These are phyloP conservation scores for Calameuta pallipes DNA, from an alignment of 2,888 invertebrate genomes.

Conservation along the genomic window DNA sequence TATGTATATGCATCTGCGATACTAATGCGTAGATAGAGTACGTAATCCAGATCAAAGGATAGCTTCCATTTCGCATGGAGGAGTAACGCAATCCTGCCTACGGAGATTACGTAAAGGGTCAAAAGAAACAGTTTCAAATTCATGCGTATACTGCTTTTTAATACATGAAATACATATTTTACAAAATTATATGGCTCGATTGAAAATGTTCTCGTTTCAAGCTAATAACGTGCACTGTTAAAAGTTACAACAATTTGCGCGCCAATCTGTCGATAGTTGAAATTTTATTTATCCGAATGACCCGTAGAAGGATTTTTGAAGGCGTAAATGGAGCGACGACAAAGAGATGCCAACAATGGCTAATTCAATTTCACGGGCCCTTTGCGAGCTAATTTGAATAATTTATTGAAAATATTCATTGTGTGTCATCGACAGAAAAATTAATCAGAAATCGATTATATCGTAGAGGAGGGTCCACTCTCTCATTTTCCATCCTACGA, in stretches of 20 bases:
- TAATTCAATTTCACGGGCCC: slow-evolving; percentile 46
- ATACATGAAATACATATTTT: neutral
- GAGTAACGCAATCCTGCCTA: slow-evolving; percentile 23
- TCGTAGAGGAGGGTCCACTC: slow-evolving; percentile 25
- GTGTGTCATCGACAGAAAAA: slow-evolving; percentile 53
- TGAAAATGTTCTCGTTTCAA: neutral
- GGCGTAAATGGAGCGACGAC: slow-evolving; percentile 22
- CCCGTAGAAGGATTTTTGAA: slow-evolving; percentile 32
- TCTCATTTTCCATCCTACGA: slow-evolving; percentile 8
- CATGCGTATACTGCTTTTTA: neutral
- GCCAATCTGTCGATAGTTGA: slow-evolving; percentile 33
- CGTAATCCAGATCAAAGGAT: slow-evolving; percentile 42
- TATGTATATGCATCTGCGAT: slow-evolving; percentile 32
- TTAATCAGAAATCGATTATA: slow-evolving; percentile 52
- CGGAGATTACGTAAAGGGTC: neutral
- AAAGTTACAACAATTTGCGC: slow-evolving; percentile 6
- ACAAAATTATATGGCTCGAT: neutral
- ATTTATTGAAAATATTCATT: slow-evolving; percentile 52
- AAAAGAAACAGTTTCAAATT: neutral
- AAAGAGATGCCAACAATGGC: slow-evolving; percentile 27
- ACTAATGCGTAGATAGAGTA: slow-evolving; percentile 25
- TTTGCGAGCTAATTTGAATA: slow-evolving; percentile 48
- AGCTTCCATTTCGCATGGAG: slow-evolving; percentile 33
- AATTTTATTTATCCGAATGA: slow-evolving; percentile 34
- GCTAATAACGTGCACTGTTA: neutral